Conservation (phyloP, 1,140 invertebrate genomes). For the Saccostrea echinata region DNA sequence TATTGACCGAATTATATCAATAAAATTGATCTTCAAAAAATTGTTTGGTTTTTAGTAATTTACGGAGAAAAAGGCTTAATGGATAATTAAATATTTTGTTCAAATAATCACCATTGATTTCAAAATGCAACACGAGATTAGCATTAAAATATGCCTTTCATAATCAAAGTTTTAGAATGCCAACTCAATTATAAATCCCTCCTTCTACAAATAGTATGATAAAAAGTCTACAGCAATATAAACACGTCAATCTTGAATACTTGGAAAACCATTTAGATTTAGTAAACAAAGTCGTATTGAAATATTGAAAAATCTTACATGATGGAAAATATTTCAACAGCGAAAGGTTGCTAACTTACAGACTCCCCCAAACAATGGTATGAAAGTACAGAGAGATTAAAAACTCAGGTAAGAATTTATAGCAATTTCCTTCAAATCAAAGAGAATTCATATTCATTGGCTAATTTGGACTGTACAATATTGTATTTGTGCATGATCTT, state of each 20-base stretch:
- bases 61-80: background rate
- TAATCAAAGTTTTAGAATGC: background rate
- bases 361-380: background rate
- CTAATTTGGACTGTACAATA: background rate
- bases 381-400: background rate
- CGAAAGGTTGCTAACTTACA: background rate
- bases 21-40: background rate
- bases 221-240: background rate
- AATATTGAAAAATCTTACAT: background rate
- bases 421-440: background rate
- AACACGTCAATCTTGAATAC: background rate
- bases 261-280: background rate
- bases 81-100: background rate
- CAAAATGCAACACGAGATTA: background rate
- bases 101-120: constrained; percentile 2
- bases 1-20: no score
- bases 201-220: background rate
- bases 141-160: background rate
- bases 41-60: background rate
- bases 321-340: background rate
- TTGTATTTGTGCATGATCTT: background rate
- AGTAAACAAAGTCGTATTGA: background rate
- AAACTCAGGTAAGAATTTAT: constrained; percentile 1
- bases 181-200: background rate
- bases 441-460: background rate